These are phyloP conservation scores for Drosophila baimaii DNA, from an alignment of 1,140 invertebrate genomes.

Conservation along the genomic window DNA sequence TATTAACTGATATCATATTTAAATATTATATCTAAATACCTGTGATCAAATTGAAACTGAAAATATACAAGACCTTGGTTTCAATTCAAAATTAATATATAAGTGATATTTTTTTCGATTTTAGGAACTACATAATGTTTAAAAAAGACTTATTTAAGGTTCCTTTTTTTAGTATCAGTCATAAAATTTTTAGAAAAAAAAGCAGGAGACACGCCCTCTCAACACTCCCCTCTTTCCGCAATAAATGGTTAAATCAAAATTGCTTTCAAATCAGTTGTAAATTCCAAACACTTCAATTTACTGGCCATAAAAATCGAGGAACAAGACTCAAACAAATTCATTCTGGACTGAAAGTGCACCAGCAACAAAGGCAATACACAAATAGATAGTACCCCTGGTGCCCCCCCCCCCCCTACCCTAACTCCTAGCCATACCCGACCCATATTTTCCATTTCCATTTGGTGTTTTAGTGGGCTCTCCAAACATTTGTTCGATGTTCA, in stretches of 20 bases:
- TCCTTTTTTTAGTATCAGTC: background rate
- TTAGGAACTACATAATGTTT: background rate
- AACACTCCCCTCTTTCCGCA: too few species aligned
- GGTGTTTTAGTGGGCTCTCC: conserved; percentile 19
- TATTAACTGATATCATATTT: too few species aligned
- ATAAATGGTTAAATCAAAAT: conserved; percentile 17
- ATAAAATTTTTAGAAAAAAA: background rate
- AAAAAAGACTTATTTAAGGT: background rate
- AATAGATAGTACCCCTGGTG: conserved; percentile 29
- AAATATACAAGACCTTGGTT: background rate
- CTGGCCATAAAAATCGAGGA: conserved; percentile 37
- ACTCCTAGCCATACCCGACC: background rate
- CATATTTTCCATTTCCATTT: conserved; percentile 37
- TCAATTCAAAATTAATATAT: background rate
- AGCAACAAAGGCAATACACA: conserved; percentile 24
- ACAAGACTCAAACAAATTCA: conserved; percentile 6
- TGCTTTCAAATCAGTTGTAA: conserved; percentile 28
- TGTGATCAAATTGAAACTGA: too few species aligned
- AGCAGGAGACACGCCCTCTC: conserved; percentile 1
- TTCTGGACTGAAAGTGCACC: conserved; percentile 10
- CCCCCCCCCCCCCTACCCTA: too few species aligned
- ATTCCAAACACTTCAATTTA: conserved; percentile 53
- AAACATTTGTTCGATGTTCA: conserved; percentile 41
- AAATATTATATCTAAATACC: too few species aligned
- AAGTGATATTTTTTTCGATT: too few species aligned